Conservation (phyloP, 2,797 vertebrate species). For the Cottoperca gobio region DNA sequence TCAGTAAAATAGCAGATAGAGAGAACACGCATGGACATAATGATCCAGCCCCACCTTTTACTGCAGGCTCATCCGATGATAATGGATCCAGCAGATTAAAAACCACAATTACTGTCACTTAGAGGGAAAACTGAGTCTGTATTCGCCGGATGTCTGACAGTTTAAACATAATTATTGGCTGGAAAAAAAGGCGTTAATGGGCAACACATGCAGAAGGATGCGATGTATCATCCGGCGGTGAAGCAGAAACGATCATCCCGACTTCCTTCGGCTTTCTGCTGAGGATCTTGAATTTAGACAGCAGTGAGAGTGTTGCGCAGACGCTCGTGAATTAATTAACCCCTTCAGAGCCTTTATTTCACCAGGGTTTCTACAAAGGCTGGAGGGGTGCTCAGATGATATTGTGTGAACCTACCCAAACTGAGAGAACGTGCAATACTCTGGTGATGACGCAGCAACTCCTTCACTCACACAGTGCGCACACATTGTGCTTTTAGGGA, state of each 20-base stretch:
- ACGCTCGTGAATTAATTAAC: slow-evolving; percentile 46
- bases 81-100: slow-evolving; percentile 6
- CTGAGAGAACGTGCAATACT: background rate
- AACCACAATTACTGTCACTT: background rate
- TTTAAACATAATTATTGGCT: background rate
- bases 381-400: background rate
- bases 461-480: background rate
- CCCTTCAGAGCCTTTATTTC: slow-evolving; percentile 11
- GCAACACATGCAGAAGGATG: background rate
- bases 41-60: slow-evolving; percentile 53
- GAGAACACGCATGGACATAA: background rate
- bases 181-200: background rate
- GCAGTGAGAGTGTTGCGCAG: slow-evolving; percentile 7
- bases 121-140: background rate
- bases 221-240: background rate
- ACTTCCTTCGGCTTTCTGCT: slow-evolving; percentile 34
- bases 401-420: background rate
- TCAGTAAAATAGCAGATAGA: background rate
- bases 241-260: background rate
- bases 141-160: background rate
- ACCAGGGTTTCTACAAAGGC: background rate
- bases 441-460: background rate
- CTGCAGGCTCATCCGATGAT: slow-evolving; percentile 30
- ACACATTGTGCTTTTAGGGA: background rate
- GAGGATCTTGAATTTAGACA: slow-evolving; percentile 12